phyloP scores from a whole-genome alignment of 1,140 invertebrate species.

The Holcopasites calliopsidis region DNA sequence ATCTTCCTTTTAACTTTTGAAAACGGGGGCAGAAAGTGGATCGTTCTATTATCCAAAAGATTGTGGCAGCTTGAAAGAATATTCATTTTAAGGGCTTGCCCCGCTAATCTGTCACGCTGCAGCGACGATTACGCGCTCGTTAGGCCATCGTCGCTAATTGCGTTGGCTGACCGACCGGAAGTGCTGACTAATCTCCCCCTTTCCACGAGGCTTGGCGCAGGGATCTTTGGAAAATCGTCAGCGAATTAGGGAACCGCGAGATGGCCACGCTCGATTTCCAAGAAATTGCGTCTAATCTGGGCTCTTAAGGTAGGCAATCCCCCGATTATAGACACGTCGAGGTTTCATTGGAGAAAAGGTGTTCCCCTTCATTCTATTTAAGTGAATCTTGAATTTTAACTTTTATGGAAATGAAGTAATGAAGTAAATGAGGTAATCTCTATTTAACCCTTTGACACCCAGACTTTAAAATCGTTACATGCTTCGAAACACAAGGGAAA shows the following conservation, averaged over 20 bases:
- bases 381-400: not conserved
- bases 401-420: too few species aligned
- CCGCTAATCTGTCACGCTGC: not conserved
- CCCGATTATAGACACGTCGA: not conserved
- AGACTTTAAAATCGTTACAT: too few species aligned
- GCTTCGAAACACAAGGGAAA: too few species aligned
- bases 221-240: not conserved
- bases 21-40: too few species aligned
- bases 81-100: constrained; percentile 24
- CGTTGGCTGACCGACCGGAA: not conserved
- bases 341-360: not conserved
- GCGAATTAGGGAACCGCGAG: not conserved
- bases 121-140: not conserved
- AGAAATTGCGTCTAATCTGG: constrained; percentile 3
- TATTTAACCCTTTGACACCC: too few species aligned
- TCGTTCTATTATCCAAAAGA: too few species aligned
- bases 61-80: not conserved
- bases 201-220: not conserved
- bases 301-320: constrained; percentile 12
- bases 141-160: constrained; percentile 22
- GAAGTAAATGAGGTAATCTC: too few species aligned
- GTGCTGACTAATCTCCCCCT: constrained; percentile 1
- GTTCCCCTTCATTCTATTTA: not conserved
- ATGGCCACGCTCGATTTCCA: not conserved
- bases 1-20: too few species aligned